These are phyloP conservation scores for Aleiodes leptofemur DNA, from an alignment of 2,888 invertebrate genomes.

Conservation along the genomic window DNA sequence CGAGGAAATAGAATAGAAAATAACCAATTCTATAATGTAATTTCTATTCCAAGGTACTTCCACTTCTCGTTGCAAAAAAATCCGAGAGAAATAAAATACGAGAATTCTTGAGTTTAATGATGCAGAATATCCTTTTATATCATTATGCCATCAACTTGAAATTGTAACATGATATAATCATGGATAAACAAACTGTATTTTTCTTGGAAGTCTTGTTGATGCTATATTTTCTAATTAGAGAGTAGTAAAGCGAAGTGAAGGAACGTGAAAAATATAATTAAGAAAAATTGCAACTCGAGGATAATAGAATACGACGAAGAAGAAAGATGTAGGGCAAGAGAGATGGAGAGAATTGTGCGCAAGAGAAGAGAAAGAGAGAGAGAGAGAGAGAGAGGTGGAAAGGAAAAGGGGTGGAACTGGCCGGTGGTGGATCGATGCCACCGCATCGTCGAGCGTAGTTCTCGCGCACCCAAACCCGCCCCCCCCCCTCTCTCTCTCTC, in stretches of 20 bases:
- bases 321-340: slow-evolving; percentile 42
- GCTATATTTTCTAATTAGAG: not conserved
- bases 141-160: too few relatives aligned
- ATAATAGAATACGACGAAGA: slow-evolving; percentile 36
- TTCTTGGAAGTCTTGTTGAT: not conserved
- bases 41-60: not conserved
- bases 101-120: not conserved
- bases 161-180: too few relatives aligned
- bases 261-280: slow-evolving; percentile 30
- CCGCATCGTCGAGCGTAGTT: slow-evolving; percentile 53
- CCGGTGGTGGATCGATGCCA: slow-evolving; percentile 69
- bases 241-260: slow-evolving; percentile 6
- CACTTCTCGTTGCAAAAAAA: not conserved
- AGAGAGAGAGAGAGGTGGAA: slow-evolving; percentile 39
- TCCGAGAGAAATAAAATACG: slow-evolving; percentile 1
- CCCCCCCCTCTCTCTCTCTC: slow-evolving; percentile 29
- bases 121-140: not conserved
- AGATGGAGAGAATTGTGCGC: slow-evolving; percentile 21
- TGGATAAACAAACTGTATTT: not conserved
- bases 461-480: slow-evolving; percentile 45
- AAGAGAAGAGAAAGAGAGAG: slow-evolving; percentile 38
- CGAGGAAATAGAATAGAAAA: not conserved
- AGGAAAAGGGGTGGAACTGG: slow-evolving; percentile 41
- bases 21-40: slow-evolving; percentile 13
- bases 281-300: slow-evolving; percentile 51